Conservation (phyloP, 2,888 invertebrate genomes). For the Scelioninae gen. 1 region DNA sequence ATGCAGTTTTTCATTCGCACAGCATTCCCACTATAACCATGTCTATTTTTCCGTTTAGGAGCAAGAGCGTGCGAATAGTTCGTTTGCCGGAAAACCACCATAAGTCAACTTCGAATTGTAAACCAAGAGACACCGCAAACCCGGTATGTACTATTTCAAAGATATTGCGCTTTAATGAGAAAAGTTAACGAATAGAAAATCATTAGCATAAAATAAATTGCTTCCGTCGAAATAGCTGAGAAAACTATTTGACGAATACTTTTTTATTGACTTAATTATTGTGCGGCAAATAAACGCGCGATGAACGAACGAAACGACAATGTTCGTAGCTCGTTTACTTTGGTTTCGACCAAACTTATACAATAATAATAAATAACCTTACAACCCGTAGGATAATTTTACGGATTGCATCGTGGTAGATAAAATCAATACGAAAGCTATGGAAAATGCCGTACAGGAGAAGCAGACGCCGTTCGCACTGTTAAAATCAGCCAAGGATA, state of each 20-base stretch:
- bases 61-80: constrained; percentile 81
- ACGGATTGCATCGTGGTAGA: constrained; percentile 88
- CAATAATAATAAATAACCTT: constrained; percentile 62
- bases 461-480: constrained; percentile 90
- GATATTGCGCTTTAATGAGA: constrained; percentile 54
- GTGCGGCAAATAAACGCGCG: constrained; percentile 5
- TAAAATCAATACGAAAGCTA: constrained; percentile 89
- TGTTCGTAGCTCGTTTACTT: constrained; percentile 35
- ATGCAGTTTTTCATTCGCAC: background rate
- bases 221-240: constrained; percentile 14
- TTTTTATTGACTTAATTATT: constrained; percentile 50
- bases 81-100: constrained; percentile 80
- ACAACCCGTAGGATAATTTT: constrained; percentile 77
- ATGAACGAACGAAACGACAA: constrained; percentile 35
- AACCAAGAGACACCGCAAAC: constrained; percentile 75
- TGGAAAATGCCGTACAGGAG: constrained; percentile 87
- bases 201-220: constrained; percentile 59
- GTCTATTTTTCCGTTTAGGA: constrained; percentile 67
- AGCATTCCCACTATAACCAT: constrained; percentile 14
- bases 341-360: constrained; percentile 50
- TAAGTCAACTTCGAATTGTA: constrained; percentile 76
- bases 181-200: constrained; percentile 60
- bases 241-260: constrained; percentile 36
- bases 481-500: constrained; percentile 88
- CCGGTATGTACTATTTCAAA: constrained; percentile 73